A percentile compares a stretch with the other conserved stretches of the same genome.
Evolutionary conservation across 2,113 vertebrate species (phyloP).

Genomic region (Brachyhypopomus occidentalis): DNA sequence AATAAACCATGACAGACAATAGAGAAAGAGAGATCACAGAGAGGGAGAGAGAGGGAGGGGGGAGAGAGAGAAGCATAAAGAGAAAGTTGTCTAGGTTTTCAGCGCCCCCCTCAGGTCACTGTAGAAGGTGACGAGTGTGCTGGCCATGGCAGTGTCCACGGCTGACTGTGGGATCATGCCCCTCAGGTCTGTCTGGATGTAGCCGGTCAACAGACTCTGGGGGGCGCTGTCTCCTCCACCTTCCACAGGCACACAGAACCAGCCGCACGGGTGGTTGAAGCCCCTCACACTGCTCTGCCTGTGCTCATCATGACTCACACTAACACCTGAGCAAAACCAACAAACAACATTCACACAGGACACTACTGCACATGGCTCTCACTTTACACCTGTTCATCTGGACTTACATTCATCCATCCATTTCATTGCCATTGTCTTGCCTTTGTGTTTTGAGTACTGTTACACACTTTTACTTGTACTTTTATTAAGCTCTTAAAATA

Average conservation of each 20-base stretch:
- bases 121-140: slow-evolving; percentile 79
- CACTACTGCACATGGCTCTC: no score
- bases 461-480: no score
- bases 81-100: slow-evolving; percentile 54
- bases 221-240: slow-evolving; percentile 47
- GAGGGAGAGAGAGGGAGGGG: background rate
- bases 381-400: no score
- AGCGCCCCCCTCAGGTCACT: slow-evolving; percentile 78
- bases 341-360: background rate
- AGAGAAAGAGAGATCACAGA: no score
- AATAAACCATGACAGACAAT: no score
- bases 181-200: slow-evolving; percentile 84
- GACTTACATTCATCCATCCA: no score
- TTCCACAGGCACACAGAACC: slow-evolving; percentile 82
- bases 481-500: background rate
- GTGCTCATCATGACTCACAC: slow-evolving; percentile 74
- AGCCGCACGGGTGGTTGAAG: slow-evolving; percentile 85
- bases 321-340: slow-evolving; percentile 71
- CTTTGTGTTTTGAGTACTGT: no score
- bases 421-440: no score
- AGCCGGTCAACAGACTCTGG: slow-evolving; percentile 81
- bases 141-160: slow-evolving; percentile 83
- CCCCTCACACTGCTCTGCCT: slow-evolving; percentile 77
- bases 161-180: slow-evolving; percentile 82
- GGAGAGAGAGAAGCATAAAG: background rate